Evolutionary conservation across 2,888 invertebrate genomes (phyloP), one percentile per base, ranked within the genome.

Genomic region (Pyralis farinalis): DNA sequence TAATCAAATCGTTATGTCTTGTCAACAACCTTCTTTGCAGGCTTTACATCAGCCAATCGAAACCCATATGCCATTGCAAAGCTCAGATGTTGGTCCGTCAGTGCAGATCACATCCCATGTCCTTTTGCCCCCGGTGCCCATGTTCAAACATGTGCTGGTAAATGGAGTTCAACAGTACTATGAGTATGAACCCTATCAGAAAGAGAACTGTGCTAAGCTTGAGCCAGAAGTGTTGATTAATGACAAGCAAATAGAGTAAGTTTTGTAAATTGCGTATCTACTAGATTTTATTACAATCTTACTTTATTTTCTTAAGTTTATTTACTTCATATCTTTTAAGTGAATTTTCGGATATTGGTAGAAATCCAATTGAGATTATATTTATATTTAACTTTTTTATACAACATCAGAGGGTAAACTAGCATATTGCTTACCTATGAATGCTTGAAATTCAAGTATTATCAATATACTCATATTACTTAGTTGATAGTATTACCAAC

Each of bases 81-180:
- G 57, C 29, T 56, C 73, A 0, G 80, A 82, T 1, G 61, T 80
- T 48, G 68, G 64, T 0, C 75, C 78, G 30, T 67, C 76, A 1
- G 47, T 84, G 11, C 82, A 82, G 46, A 79, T 83, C 11, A 73
- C 81, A 0, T 81, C 83, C 0, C 84, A 86, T 46, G 72, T 86
- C 27, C 63, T 85, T 7, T 38, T 86, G 3, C 85, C 86, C 0
- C 71, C 72, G 40, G 67, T 72, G 8, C 68, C 77, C 0, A 56
- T 77, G 1, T 74, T 71, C 34, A 76, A 78, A 52, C 81, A 83
- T 40, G 63, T 83, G 53, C 42, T 86, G 1, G 63, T 82, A 8
- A 75, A 74, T 46, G 75, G 69, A 1, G 63, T 81, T 0, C 71
- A 71, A 29, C 77, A 70, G 1, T 81, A 71, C 43, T 85, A 71